Conservation (phyloP, 92 coral and sea anemone species). For the Plumapathes pennacea region DNA sequence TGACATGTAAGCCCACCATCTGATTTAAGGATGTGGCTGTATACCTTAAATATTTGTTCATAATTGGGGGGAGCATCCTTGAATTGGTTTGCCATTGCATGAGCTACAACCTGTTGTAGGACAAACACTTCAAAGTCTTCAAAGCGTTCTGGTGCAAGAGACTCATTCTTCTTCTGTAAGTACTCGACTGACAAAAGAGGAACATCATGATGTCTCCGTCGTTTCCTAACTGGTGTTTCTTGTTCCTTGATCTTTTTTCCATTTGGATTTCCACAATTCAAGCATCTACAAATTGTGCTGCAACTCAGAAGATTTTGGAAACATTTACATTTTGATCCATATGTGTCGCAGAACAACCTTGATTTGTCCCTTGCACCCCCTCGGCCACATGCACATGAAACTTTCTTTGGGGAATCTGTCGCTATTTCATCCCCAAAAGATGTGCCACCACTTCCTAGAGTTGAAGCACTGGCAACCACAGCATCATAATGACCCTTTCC, state of each 20-base stretch:
- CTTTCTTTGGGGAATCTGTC: neutral
- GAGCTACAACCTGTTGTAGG: conserved; percentile 22
- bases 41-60: conserved; percentile 14
- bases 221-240: conserved; percentile 15
- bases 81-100: neutral
- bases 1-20: conserved; percentile 7
- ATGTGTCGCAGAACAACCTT: conserved; percentile 32
- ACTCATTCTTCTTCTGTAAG: conserved; percentile 30
- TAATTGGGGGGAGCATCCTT: conserved; percentile 5
- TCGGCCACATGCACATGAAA: conserved; percentile 17
- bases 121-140: conserved; percentile 48
- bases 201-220: conserved; percentile 44
- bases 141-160: conserved; percentile 23
- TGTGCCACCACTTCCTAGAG: neutral
- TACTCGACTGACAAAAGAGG: conserved; percentile 32
- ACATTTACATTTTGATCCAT: conserved; percentile 46
- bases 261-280: conserved; percentile 48
- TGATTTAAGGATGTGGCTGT: conserved; percentile 4
- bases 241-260: conserved; percentile 19
- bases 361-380: conserved; percentile 41
- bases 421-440: neutral
- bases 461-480: no score
- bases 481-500: conserved; percentile 55
- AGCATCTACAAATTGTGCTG: conserved; percentile 35
- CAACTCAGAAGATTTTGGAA: conserved; percentile 39